phyloP scores from a whole-genome alignment of 2,797 vertebrate genomes.

The Chanos chanos region DNA sequence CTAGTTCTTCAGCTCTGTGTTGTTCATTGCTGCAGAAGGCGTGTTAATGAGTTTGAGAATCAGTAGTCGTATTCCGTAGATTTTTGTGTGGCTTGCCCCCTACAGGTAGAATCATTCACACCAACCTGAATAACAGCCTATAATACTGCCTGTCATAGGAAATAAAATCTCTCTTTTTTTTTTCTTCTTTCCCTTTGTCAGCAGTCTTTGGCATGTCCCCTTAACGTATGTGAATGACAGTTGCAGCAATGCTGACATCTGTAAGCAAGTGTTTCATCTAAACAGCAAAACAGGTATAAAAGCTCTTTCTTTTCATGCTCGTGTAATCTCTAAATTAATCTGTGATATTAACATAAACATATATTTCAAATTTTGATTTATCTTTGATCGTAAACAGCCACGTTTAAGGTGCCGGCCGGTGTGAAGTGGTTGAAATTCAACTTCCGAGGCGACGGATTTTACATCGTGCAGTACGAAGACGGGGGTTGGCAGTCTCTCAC shows the following conservation, averaged over 20 bases:
- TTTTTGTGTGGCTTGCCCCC: too few species aligned
- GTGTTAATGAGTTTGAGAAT: too few species aligned
- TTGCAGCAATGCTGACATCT: conserved; percentile 66
- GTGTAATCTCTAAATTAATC: background rate
- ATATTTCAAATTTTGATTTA: background rate
- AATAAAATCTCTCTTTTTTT: background rate
- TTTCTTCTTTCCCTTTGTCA: conserved; percentile 47
- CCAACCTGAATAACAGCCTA: too few species aligned
- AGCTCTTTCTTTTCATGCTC: background rate
- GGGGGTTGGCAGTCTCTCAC: conserved; percentile 76
- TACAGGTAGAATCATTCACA: too few species aligned
- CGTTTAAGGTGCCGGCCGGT: conserved; percentile 72
- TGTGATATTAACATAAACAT: background rate
- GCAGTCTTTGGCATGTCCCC: conserved; percentile 87
- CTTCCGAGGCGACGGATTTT: conserved; percentile 84
- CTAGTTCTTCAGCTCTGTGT: too few species aligned
- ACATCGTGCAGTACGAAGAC: conserved; percentile 83
- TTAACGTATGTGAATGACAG: conserved; percentile 81
- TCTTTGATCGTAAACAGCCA: conserved; percentile 59
- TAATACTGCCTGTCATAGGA: too few species aligned
- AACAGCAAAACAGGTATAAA: conserved; percentile 78
- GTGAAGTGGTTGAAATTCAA: conserved; percentile 93
- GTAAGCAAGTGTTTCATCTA: conserved; percentile 71
- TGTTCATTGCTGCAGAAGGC: too few species aligned
- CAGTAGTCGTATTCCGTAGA: too few species aligned